Evolutionary conservation across 2,888 invertebrate species (phyloP).

Genomic region (Nymphalis c-album): DNA sequence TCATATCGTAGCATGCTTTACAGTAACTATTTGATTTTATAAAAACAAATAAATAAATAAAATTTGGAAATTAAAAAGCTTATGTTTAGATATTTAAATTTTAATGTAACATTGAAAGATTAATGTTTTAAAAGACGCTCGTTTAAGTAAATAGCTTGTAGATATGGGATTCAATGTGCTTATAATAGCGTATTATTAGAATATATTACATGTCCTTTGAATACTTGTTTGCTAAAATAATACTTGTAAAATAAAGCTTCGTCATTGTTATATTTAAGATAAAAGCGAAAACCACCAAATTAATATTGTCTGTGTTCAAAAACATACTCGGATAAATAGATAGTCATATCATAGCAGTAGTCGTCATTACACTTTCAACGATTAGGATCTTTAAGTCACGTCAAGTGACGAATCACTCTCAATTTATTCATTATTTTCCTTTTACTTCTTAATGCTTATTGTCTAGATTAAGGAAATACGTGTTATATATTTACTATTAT

Average conservation of each 20-base stretch:
- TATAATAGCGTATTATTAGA: conserved; percentile 15
- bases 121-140: conserved; percentile 6
- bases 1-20: conserved; percentile 9
- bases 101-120: neutral
- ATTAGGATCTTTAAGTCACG: neutral
- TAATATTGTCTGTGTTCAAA: conserved; percentile 73
- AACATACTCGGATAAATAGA: conserved; percentile 39
- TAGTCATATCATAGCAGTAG: conserved; percentile 36
- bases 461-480: conserved; percentile 14
- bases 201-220: conserved; percentile 3
- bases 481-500: conserved; percentile 21
- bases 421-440: conserved; percentile 2
- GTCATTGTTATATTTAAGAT: conserved; percentile 30
- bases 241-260: conserved; percentile 5
- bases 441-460: conserved; percentile 10
- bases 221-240: conserved; percentile 5
- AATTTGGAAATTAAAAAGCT: neutral
- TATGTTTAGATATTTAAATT: conserved; percentile 5
- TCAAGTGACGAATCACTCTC: neutral
- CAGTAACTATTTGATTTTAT: neutral
- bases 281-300: conserved; percentile 67
- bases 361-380: conserved; percentile 3
- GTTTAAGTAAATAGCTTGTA: conserved; percentile 12
- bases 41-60: neutral
- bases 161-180: conserved; percentile 14